Conservation (phyloP, 2,888 invertebrate genomes). For the Stomorhina lunata region DNA sequence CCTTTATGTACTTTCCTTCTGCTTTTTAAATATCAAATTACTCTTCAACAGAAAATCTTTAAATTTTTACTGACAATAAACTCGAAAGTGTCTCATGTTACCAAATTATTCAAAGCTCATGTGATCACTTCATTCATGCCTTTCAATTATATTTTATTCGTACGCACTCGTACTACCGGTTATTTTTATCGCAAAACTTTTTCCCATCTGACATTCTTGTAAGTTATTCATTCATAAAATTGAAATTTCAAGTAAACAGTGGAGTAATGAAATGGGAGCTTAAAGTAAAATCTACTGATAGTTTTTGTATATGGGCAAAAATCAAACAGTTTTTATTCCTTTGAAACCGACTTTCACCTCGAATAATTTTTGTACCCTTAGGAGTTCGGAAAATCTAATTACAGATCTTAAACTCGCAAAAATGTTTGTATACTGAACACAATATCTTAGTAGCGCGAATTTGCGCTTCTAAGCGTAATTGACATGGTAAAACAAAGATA, state of each 20-base stretch:
- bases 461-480: too few species aligned
- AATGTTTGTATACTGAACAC: too few species aligned
- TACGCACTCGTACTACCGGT: background rate
- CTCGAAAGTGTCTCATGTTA: background rate
- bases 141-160: background rate
- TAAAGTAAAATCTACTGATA: too few species aligned
- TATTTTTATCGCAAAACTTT: background rate
- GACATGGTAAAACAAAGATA: too few species aligned
- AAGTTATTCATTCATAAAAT: constrained; percentile 7
- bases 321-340: too few species aligned
- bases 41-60: background rate
- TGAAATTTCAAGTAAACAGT: background rate
- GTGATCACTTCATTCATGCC: background rate
- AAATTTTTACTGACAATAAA: background rate
- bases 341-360: too few species aligned
- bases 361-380: too few species aligned
- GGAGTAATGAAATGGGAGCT: too few species aligned
- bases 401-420: too few species aligned
- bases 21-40: background rate
- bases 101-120: background rate
- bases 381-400: too few species aligned
- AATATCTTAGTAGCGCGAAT: too few species aligned
- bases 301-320: too few species aligned
- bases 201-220: background rate
- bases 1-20: background rate